A percentile compares a stretch with the other conserved stretches of the same genome.
phyloP scores from a whole-genome alignment of 2,888 invertebrate genomes.

The Baccha elongata region DNA sequence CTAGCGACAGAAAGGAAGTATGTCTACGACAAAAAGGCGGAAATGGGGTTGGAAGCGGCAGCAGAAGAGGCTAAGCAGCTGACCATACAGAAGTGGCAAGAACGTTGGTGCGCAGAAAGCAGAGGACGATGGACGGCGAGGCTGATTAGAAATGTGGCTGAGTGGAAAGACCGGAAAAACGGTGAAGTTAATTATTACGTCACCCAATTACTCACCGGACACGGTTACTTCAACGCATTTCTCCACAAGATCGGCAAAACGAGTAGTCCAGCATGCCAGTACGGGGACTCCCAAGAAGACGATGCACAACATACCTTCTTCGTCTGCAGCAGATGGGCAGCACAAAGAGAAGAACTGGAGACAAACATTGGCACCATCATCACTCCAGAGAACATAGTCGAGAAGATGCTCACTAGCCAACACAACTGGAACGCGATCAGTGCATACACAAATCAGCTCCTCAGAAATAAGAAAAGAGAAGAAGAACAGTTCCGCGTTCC shows the following conservation, averaged over 20 bases:
- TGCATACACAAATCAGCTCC: too few species aligned
- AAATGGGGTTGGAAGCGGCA: neutral
- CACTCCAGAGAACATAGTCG: neutral
- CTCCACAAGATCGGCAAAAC: neutral
- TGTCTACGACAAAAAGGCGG: neutral
- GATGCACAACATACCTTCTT: slow-evolving; percentile 4
- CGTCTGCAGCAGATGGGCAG: neutral
- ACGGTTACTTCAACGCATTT: slow-evolving; percentile 9
- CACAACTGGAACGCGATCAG: neutral
- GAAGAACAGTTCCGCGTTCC: too few species aligned
- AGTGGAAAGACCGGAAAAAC: slow-evolving; percentile 65
- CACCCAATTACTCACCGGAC: slow-evolving; percentile 22
- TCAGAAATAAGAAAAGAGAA: too few species aligned
- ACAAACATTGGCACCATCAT: neutral
- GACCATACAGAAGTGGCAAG: neutral
- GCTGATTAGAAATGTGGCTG: slow-evolving; percentile 54
- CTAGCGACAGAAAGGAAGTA: slow-evolving; percentile 55
- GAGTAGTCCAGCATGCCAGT: slow-evolving; percentile 2
- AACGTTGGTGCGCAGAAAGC: slow-evolving; percentile 54
- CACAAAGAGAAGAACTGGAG: neutral
- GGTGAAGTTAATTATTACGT: slow-evolving; percentile 44
- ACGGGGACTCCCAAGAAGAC: neutral
- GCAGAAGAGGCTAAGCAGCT: neutral
- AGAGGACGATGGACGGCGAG: slow-evolving; percentile 69
- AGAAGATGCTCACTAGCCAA: neutral